Evolutionary conservation across 1,140 invertebrate species (phyloP), one percentile per base, ranked within the genome.

Genomic region (Triops cancriformis): DNA sequence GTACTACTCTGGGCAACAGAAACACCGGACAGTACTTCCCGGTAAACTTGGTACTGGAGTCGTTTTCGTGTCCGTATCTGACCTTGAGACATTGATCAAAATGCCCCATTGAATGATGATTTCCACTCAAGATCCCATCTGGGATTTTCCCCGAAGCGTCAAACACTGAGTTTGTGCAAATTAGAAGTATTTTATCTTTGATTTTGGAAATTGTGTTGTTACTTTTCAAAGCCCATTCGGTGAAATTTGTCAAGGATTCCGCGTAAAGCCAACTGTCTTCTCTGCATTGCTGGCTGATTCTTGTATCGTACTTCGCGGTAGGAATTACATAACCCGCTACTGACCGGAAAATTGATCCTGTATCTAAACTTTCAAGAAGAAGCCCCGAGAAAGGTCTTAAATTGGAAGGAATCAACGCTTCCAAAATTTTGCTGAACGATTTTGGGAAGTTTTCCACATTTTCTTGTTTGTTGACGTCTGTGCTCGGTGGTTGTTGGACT

Each of bases 161-260:
- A 26, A 31, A 41, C 26, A 74, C 37, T 73, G n/a, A n/a, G n/a
- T n/a, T n/a, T n/a, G n/a, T n/a, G n/a, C n/a, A n/a, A n/a, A n/a
- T n/a, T n/a, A n/a, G n/a, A n/a, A n/a, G n/a, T n/a, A n/a, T n/a
- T n/a, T n/a, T n/a, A n/a, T n/a, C n/a, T n/a, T n/a, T n/a, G n/a
- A 23, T 27, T 73, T 12, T 0, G 12, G 9, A 26, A n/a, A 9
- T 26, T 1, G n/a, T n/a, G n/a, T n/a, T 3, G n/a, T 74, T 74
- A 74, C 73, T 74, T 26, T 74, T 31, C 28, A 77, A 31, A n/a
- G 76, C 76, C 76, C 64, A 64, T 11, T 72, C n/a, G 7, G 23
- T 72, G 9, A 26, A 37, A 11, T 77, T 41, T 10, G 43, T 1
- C 42, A 73, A 18, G 18, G 42, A 26, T 31, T 72, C 72, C 12